Percentiles rank a stretch among this genome's conserved stretches.
Conservation (phyloP, 2,113 vertebrate genomes). For the Abramis brama region DNA sequence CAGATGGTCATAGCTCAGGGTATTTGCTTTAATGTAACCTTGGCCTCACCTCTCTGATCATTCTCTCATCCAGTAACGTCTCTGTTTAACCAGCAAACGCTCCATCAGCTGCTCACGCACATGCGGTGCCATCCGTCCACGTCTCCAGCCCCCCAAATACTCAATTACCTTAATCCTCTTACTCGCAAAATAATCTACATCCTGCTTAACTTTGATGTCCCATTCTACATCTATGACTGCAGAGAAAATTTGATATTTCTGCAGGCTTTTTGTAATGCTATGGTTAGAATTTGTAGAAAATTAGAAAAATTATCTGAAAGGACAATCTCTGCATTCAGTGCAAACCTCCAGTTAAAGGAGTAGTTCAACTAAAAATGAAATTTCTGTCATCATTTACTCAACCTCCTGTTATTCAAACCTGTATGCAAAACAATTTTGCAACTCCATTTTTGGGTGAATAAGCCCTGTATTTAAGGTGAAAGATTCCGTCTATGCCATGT, state of each 20-base stretch:
- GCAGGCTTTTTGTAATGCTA: neutral
- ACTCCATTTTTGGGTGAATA: neutral
- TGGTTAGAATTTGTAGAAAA: neutral
- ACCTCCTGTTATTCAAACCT: neutral
- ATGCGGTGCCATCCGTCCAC: neutral
- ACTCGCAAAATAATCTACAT: slow-evolving; percentile 17
- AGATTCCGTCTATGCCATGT: neutral
- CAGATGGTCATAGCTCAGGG: neutral
- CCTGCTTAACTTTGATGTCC: slow-evolving; percentile 46
- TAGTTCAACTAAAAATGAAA: neutral
- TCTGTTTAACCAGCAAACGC: slow-evolving; percentile 12
- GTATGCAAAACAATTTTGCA: no score
- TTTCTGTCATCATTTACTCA: neutral
- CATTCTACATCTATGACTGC: slow-evolving; percentile 20
- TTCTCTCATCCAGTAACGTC: neutral
- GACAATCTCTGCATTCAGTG: neutral
- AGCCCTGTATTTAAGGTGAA: neutral
- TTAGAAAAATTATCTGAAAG: neutral
- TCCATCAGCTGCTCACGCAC: slow-evolving; percentile 20
- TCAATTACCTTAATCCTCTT: slow-evolving; percentile 50
- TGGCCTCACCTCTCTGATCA: neutral
- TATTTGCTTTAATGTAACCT: slow-evolving; percentile 13
- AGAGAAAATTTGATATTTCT: neutral
- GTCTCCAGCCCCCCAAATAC: slow-evolving; percentile 24
- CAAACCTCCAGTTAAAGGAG: neutral